Evolutionary conservation across 2,113 vertebrate species (phyloP), one percentile per base, ranked within the genome.

Genomic region (Hemicordylus capensis): DNA sequence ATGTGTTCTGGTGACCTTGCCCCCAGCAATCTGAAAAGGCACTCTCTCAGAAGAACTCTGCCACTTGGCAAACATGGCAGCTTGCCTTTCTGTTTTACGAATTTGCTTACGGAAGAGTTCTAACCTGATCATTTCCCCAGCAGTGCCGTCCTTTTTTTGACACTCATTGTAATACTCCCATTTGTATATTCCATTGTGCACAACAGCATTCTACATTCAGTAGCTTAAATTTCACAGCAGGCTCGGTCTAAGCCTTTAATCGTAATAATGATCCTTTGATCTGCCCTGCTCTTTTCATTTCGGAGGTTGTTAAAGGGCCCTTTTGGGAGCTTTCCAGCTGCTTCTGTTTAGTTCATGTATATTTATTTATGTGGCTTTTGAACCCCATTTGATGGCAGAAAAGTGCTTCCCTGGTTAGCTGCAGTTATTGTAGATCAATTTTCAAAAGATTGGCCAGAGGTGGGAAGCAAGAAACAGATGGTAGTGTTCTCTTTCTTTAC

Each of bases 341-440:
- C 93, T 96, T 90, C 87, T 90, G 87, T 95, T 95, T 90, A 94
- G 90, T 94, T 96, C 93, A 95, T 95, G 95, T 96, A 89, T 96
- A 96, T 96, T 95, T 97, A 95, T 97, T 95, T 95, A 93, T 91
- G 91, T 95, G 95, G 84, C 94, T 94, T 95, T 93, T 96, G 92
- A 95, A 95, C 93, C 91, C 90, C 63, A 83, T 94, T 94, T 93
- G 88, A 84, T 83, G 89, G 90, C 89, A 91, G 85, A 86, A 89
- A 92, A 92, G 75, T 74, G 78, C 42, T 89, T 61, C 64, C 92
- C 2, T 3, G 86, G 95, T 95, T 88, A 94, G 77, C 91, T 78
- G 73, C 39, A 90, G 44, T 39, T 83, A 76, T 87, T 94, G 89
- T 90, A 93, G 89, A 94, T 93, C 5, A 1, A 93, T 95, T 94